Base-by-base conservation (phyloP, 2,888 invertebrate genomes). In the Aphrophora alni region DNA sequence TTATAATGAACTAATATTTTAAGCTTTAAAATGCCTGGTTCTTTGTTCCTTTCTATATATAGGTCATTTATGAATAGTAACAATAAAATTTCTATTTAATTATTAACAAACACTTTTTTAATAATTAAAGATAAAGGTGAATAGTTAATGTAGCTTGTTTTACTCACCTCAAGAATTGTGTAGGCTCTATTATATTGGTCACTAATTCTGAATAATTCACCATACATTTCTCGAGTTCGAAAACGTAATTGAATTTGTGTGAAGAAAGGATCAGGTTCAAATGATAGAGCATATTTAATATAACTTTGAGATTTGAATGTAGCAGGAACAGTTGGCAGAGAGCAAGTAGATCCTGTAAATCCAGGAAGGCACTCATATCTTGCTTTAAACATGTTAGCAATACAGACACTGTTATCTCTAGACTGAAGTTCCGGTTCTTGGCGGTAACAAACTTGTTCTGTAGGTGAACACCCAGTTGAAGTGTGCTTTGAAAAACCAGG, bases 401-500 rank as follows among this genome's bases (percentile, higher is more conserved):
- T 94, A 88, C 98, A 98, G 26, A 94, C 94, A 17, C 98, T 98
- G 86, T 97, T 96, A 86, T 97, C 96, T 93, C 95, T 95, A 87
- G 97, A 97, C 81, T 95, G 91, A 38, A 94, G 92, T 0, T 95
- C 95, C 21, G 95, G 92, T 84, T 96, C 96, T 68, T 96, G 95
- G 86, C 94, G 93, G 84, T 95, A 94, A 88, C 98, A 98, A 59
- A 95, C 92, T 86, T 97, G 96, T 86, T 98, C 98, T 14, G 97
- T 96, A 87, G 95, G 95, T 0, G 95, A 95, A 88, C 99, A 99
- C 1, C 98, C 98, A 0, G 95, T 93, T 0, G 94, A 92, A 83
- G 96, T 96, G 87, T 95, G 94, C 85, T 95, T 90, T 0, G 95
- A 95, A 33, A 96, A 89, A 0, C 97, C 98, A 0, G 98, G 97